Base-by-base conservation (phyloP, 2,888 invertebrate genomes). In the Ectropis crepuscularia region DNA sequence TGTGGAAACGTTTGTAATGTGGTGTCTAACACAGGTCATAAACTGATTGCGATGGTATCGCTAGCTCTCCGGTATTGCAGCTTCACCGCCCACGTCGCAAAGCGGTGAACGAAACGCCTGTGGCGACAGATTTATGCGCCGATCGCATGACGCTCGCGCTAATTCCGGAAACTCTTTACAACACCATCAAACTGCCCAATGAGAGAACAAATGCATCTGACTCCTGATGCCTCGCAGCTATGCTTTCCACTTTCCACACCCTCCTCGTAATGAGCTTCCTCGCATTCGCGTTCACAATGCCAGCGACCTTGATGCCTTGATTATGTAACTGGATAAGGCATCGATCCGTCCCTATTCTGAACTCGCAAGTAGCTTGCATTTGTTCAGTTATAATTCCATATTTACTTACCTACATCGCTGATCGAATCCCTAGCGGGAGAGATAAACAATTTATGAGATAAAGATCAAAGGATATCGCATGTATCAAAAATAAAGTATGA, bases 41-140 rank as follows among this genome's bases (percentile, higher is more conserved):
- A 70, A 76, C 70, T 73, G 72, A 77, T 77, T 71, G 77, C 74
- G 77, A 79, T 79, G 63, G 70, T 72, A 78, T 76, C 70, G 69
- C 64, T 67, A 72, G 62, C 70, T 72, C 53, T 69, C 65, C 58
- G 69, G 69, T 70, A 73, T 68, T 77, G 77, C 77, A 79, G 70
- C 65, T 39, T n/a, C 64, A 66, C 76, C 81, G 74, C 79, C 80
- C 75, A 77, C 81, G 68, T 74, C 64, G 74, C 64, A 63, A 61
- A 63, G 70, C 66, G 69, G 73, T 72, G 75, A 73, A 71, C 68
- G 68, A 69, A 71, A 71, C 71, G 73, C 65, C 72, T 73, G 76
- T 74, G 80, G 75, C 79, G 86, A 86, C 82, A 84, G 85, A 89
- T 90, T 89, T 88, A 90, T 88, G 83, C 68, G 74, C 67, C 73